Evolutionary conservation across 2,888 invertebrate genomes (phyloP), one percentile per base, ranked within the genome.

Genomic region (Anarsia innoxiella): DNA sequence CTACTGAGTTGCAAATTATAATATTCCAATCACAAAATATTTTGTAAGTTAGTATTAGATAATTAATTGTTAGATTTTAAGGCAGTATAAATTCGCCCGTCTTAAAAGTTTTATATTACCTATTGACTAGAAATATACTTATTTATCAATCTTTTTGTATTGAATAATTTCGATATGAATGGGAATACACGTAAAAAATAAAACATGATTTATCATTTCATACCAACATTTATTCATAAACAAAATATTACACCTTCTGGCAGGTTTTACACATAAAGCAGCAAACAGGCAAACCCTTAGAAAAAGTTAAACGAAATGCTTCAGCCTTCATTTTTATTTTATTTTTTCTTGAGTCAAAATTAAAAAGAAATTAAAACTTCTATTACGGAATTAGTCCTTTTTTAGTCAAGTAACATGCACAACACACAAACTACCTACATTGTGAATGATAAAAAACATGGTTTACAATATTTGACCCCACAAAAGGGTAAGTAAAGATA

Each of bases 41-140:
- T 67, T 73, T 79, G 25, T 35, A 79, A 73, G 75, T 51, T 66
- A 66, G 58, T 51, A 49, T 56, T 80, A 77, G 71, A 54, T 68
- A n/a, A 55, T 78, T 78, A 72, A 59, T 71, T 66, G 61, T 59
- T 78, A 78, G 73, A 51, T 48, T 53, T 38, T 83, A 83, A 82
- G 79, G 47, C 76, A 75, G 72, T 78, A 71, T 83, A 76, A 80
- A 82, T 77, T 82, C 83, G 80, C 84, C 84, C 82, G 83, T 82
- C 84, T 71, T 82, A 80, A 69, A 85, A 82, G 69, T 83, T 85
- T 85, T 85, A 83, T 85, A 85, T 82, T 74, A n/a, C n/a, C n/a
- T n/a, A 84, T 77, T 77, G 79, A 84, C 72, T 84, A 83, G 84
- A 82, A 77, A 80, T 83, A 84, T 84, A 85, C 79, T 83, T 85